Conservation (phyloP, 2,797 vertebrate species). For the Cottoperca gobio region DNA sequence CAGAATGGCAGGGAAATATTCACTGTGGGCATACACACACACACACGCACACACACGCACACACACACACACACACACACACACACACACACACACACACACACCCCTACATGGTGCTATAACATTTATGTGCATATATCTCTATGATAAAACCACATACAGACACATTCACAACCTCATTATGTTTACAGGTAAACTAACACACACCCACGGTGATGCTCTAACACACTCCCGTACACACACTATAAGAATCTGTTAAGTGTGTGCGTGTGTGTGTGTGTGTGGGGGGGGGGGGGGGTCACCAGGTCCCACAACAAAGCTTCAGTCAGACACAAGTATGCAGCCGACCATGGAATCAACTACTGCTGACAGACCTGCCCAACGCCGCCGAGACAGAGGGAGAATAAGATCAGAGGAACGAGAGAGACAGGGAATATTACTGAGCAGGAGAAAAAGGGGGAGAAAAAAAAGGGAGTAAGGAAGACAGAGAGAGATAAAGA, state of each 20-base stretch:
- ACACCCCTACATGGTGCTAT: neutral
- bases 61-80: constrained; percentile 16
- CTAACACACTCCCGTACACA: constrained; percentile 10
- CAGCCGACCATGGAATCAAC: constrained; percentile 64
- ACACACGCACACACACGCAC: neutral
- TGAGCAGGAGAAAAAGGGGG: neutral
- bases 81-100: neutral
- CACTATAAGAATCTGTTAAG: constrained; percentile 48
- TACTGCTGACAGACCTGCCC: constrained; percentile 68
- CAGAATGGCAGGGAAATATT: constrained; percentile 45
- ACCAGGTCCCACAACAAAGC: constrained; percentile 70
- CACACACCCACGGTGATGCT: constrained; percentile 10
- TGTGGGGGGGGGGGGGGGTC: constrained; percentile 28
- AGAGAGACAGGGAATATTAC: constrained; percentile 12
- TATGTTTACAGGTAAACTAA: constrained; percentile 10
- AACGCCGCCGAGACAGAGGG: constrained; percentile 33
- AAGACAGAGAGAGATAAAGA: constrained; percentile 31
- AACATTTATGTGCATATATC: neutral
- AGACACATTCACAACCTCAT: constrained; percentile 3
- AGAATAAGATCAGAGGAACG: constrained; percentile 46
- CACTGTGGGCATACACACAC: constrained; percentile 29
- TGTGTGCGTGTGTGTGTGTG: neutral
- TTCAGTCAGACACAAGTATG: constrained; percentile 69
- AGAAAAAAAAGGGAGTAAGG: constrained; percentile 11
- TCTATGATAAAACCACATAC: constrained; percentile 6